These are phyloP conservation scores for Aphodius granarius DNA, from an alignment of 2,888 invertebrate species.

Conservation along the genomic window DNA sequence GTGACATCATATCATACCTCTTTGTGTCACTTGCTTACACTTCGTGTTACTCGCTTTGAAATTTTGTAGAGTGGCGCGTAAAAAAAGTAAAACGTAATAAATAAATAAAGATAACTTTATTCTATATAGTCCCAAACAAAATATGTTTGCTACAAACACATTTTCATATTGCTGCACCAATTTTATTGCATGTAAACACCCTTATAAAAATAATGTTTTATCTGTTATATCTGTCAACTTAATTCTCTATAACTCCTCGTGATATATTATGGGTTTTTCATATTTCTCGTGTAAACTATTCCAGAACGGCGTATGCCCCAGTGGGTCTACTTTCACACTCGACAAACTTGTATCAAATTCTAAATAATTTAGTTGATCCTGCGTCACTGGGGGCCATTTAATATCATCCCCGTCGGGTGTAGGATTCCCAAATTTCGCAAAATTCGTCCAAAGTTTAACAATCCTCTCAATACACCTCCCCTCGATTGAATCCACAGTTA, in stretches of 20 bases:
- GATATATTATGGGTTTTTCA: neutral
- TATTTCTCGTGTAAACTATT: slow-evolving; percentile 12
- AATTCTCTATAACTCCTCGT: neutral
- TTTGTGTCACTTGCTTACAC: too few relatives aligned
- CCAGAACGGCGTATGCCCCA: slow-evolving; percentile 16
- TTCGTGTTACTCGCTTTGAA: too few relatives aligned
- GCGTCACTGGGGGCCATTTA: slow-evolving; percentile 15
- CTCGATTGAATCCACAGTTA: slow-evolving; percentile 14
- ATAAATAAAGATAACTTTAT: too few relatives aligned
- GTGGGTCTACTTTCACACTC: neutral
- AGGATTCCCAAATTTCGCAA: slow-evolving; percentile 23
- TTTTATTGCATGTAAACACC: too few relatives aligned
- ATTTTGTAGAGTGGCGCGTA: too few relatives aligned
- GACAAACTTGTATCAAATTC: slow-evolving; percentile 12
- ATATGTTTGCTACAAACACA: too few relatives aligned
- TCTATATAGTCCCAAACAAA: too few relatives aligned
- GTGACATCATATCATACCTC: too few relatives aligned
- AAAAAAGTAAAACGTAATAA: too few relatives aligned
- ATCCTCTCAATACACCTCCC: slow-evolving; percentile 11
- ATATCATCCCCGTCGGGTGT: slow-evolving; percentile 12
- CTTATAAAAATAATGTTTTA: too few relatives aligned
- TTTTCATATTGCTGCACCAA: too few relatives aligned
- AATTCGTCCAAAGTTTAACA: slow-evolving; percentile 24
- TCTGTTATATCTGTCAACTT: too few relatives aligned
- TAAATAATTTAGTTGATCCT: slow-evolving; percentile 14